These are phyloP conservation scores for Phoxinus dragarum DNA, from an alignment of 2,797 vertebrate species.

Conservation along the genomic window DNA sequence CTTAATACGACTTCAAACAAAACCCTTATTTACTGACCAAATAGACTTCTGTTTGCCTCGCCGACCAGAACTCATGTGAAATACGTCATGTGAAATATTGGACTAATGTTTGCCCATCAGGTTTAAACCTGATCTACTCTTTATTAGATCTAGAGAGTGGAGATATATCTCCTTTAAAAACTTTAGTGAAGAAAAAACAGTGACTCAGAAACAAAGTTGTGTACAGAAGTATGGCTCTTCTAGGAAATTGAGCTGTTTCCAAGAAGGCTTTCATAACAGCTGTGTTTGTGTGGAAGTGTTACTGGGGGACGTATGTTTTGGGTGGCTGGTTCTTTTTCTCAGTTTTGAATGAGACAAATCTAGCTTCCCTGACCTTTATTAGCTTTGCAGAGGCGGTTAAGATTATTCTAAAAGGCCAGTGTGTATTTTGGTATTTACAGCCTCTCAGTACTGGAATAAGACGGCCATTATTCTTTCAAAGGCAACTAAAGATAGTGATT, in stretches of 20 bases:
- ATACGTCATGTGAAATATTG: background rate
- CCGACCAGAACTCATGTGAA: background rate
- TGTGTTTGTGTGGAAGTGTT: background rate
- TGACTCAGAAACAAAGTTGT: background rate
- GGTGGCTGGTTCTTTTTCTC: conserved; percentile 11
- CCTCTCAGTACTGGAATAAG: background rate
- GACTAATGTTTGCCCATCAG: conserved; percentile 32
- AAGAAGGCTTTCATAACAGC: conserved; percentile 17
- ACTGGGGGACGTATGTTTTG: background rate
- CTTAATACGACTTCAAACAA: conserved; percentile 6
- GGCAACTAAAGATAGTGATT: conserved; percentile 35
- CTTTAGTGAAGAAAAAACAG: background rate
- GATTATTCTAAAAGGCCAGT: conserved; percentile 29
- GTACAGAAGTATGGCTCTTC: background rate
- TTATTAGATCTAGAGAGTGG: conserved; percentile 18
- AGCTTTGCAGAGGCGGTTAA: conserved; percentile 23
- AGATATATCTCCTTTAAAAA: background rate
- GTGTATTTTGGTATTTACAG: conserved; percentile 38
- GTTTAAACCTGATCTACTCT: conserved; percentile 12
- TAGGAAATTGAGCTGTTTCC: conserved; percentile 8
- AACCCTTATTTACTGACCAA: conserved; percentile 27
- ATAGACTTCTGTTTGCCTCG: conserved; percentile 24
- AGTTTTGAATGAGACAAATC: conserved; percentile 16
- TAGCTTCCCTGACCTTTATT: conserved; percentile 31
- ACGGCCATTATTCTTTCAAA: conserved; percentile 28